Evolutionary conservation across 1,140 invertebrate genomes (phyloP), one percentile per base, ranked within the genome.

Genomic region (Drosophila funebris): DNA sequence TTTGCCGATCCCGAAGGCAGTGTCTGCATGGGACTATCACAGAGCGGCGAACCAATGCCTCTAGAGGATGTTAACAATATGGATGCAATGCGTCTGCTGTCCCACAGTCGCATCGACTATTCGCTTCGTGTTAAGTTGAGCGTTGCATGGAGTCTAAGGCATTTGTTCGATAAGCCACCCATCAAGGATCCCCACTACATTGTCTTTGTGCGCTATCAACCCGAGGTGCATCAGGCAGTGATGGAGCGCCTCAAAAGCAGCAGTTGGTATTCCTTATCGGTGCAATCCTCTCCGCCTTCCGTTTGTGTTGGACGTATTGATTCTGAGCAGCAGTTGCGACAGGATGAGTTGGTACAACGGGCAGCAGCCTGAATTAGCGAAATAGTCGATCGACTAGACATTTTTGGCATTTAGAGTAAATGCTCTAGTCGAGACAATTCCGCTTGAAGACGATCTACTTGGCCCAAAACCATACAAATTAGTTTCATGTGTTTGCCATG

Each of bases 181-280:
- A 93, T 93, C 31, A 95, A 96, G 75, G 97, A 98, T 93, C 95
- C 96, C 22, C 96, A 98, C 93, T 97, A 97, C 66, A 96, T 98
- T 52, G 94, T 94, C 33, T 97, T 98, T 91, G 95, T 95, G 84
- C 94, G 93, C 4, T 97, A 95, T 91, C 93, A 95, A 85, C 93
- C 94, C 7, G 94, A 95, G 43, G 83, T 96, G 22, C 96, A 98
- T 92, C 95, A 96, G 54, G 90, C 94, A 36, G 93, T 94, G 20
- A 72, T 85, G 44, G 61, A 87, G 2, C 54, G 61, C 1, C 78
- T 91, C 8, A 68, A 78, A 11, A 68, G 39, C 29, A 44, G 44
- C 24, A 69, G 64, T 11, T 81, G 67, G 56, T 48, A 62, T 16
- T 46, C 70, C 22, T 27, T 54, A 6, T n/a, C 6, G 22, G 31